These are phyloP conservation scores for Glaucomys volans DNA, from an alignment of 2,113 vertebrate genomes.

Conservation along the genomic window DNA sequence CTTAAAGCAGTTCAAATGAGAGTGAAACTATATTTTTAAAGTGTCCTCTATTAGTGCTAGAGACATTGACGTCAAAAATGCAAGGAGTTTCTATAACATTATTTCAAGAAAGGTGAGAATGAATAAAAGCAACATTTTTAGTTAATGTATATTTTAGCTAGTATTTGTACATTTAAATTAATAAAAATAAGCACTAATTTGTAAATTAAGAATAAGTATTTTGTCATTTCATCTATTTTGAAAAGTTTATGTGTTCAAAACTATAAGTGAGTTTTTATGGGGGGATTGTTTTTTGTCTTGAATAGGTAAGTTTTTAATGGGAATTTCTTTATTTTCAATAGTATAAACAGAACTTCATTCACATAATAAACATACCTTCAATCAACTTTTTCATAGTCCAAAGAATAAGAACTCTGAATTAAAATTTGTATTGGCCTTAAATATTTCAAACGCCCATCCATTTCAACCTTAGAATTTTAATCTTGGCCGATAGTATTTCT, in stretches of 20 bases:
- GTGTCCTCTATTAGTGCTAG: neutral
- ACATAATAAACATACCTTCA: conserved; percentile 3
- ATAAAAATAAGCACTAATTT: neutral
- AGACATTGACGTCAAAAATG: neutral
- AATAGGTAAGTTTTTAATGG: too few relatives aligned
- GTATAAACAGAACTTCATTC: conserved; percentile 22
- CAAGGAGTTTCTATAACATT: neutral
- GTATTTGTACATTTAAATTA: neutral
- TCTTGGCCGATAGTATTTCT: conserved; percentile 1
- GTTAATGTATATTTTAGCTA: neutral
- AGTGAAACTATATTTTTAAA: neutral
- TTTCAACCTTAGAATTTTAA: neutral
- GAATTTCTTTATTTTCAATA: too few relatives aligned
- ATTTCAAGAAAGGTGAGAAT: conserved; percentile 3
- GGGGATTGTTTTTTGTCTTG: too few relatives aligned
- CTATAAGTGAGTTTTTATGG: neutral
- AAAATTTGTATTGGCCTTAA: conserved; percentile 34
- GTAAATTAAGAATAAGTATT: too few relatives aligned
- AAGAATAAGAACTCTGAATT: conserved; percentile 36
- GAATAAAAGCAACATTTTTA: neutral
- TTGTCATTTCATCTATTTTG: neutral
- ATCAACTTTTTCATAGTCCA: conserved; percentile 2
- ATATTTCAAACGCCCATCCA: neutral
- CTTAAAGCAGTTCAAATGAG: neutral
- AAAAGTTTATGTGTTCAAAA: neutral